phyloP scores from a whole-genome alignment of 2,888 invertebrate species.

The Alcis repandata region DNA sequence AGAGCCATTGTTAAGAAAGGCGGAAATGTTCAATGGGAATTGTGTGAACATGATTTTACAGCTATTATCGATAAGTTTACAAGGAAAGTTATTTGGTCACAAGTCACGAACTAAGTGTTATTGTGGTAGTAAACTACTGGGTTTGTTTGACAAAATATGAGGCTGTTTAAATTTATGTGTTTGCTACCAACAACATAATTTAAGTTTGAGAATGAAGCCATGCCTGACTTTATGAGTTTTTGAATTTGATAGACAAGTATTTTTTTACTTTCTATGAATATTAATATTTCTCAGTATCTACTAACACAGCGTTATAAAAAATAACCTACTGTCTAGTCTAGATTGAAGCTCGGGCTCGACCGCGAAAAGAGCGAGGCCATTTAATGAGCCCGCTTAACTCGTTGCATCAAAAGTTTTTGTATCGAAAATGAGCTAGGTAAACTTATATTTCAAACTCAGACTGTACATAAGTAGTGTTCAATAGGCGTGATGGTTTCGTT shows the following conservation, averaged over 20 bases:
- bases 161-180: neutral
- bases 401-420: too few relatives aligned
- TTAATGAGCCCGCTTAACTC: too few relatives aligned
- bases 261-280: too few relatives aligned
- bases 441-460: too few relatives aligned
- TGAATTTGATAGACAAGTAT: too few relatives aligned
- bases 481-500: slow-evolving; percentile 9
- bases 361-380: too few relatives aligned
- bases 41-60: slow-evolving; percentile 33
- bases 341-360: too few relatives aligned
- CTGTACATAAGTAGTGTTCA: neutral
- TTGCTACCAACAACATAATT: neutral
- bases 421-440: too few relatives aligned
- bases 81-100: slow-evolving; percentile 28
- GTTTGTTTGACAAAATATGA: slow-evolving; percentile 7
- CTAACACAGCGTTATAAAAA: too few relatives aligned
- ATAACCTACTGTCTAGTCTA: too few relatives aligned
- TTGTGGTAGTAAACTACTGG: slow-evolving; percentile 1
- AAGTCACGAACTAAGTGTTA: slow-evolving; percentile 20
- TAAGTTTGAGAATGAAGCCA: neutral
- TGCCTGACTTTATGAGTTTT: too few relatives aligned
- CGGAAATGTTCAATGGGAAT: slow-evolving; percentile 23
- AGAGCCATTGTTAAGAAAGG: slow-evolving; percentile 31
- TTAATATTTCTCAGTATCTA: too few relatives aligned
- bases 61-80: slow-evolving; percentile 29